Evolutionary conservation across 2,113 vertebrate genomes (phyloP).

Genomic region (Corapipo altera): DNA sequence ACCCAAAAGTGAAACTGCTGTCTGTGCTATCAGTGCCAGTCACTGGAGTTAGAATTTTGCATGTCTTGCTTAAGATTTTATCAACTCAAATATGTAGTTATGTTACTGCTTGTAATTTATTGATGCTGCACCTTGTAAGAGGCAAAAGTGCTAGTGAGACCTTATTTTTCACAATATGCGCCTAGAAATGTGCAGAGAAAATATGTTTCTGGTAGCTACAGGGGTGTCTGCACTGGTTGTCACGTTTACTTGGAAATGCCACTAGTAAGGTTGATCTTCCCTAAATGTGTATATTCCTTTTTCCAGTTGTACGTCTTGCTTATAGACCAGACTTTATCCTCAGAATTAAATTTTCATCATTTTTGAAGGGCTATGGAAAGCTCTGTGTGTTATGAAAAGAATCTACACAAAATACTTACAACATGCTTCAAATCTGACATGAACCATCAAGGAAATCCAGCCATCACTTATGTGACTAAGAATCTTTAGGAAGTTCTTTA

Average conservation of each 20-base stretch:
- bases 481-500: not conserved
- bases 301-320: not conserved
- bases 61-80: not conserved
- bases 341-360: not conserved
- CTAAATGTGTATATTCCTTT: not conserved
- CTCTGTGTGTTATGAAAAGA: not conserved
- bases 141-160: not conserved
- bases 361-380: not conserved
- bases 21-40: not conserved
- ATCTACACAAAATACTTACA: not conserved
- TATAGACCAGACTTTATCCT: not conserved
- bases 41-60: not conserved
- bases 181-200: not conserved
- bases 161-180: not conserved
- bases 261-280: not conserved
- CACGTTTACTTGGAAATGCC: rapidly evolving
- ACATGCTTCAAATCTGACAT: not conserved
- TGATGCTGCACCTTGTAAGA: not conserved
- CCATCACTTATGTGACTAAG: not conserved
- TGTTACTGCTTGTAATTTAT: not conserved
- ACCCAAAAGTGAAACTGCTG: not conserved
- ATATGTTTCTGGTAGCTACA: not conserved
- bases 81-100: not conserved
- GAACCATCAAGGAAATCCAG: not conserved
- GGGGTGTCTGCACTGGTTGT: not conserved